Percentiles rank a stretch among this genome's conserved stretches.
phyloP scores from a whole-genome alignment of 2,888 invertebrate species.

The Endotricha flammealis region DNA sequence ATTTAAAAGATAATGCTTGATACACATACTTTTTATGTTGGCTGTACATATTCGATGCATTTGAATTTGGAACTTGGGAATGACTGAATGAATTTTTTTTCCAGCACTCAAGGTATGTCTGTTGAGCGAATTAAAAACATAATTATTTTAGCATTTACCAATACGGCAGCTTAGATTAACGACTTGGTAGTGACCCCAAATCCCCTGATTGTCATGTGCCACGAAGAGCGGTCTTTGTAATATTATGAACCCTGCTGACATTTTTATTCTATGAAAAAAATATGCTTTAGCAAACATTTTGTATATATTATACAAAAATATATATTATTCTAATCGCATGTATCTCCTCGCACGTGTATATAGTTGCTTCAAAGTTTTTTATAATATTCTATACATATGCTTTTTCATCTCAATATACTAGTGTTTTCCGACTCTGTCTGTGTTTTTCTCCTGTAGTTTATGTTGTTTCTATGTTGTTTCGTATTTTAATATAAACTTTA shows the following conservation, averaged over 20 bases:
- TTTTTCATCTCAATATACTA: slow-evolving; percentile 1
- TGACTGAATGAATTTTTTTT: slow-evolving; percentile 16
- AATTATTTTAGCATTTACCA: slow-evolving; percentile 74
- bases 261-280: slow-evolving; percentile 2
- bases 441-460: slow-evolving; percentile 11
- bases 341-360: slow-evolving; percentile 17
- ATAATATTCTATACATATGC: background rate
- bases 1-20: slow-evolving; percentile 39
- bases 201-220: slow-evolving; percentile 32
- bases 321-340: slow-evolving; percentile 6
- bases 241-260: slow-evolving; percentile 13
- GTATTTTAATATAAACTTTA: slow-evolving; percentile 1
- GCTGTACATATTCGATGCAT: slow-evolving; percentile 23
- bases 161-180: slow-evolving; percentile 69
- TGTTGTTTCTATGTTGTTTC: slow-evolving; percentile 9
- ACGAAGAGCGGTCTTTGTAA: slow-evolving; percentile 23
- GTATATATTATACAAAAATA: background rate
- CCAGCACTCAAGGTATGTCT: slow-evolving; percentile 60
- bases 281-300: slow-evolving; percentile 10
- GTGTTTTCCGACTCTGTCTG: background rate
- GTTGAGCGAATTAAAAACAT: slow-evolving; percentile 46
- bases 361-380: slow-evolving; percentile 10
- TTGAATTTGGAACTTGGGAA: slow-evolving; percentile 15
- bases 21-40: slow-evolving; percentile 64
- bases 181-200: slow-evolving; percentile 44